Evolutionary conservation across 2,797 vertebrate genomes (phyloP), one percentile per base, ranked within the genome.

Genomic region (Perodicticus potto): DNA sequence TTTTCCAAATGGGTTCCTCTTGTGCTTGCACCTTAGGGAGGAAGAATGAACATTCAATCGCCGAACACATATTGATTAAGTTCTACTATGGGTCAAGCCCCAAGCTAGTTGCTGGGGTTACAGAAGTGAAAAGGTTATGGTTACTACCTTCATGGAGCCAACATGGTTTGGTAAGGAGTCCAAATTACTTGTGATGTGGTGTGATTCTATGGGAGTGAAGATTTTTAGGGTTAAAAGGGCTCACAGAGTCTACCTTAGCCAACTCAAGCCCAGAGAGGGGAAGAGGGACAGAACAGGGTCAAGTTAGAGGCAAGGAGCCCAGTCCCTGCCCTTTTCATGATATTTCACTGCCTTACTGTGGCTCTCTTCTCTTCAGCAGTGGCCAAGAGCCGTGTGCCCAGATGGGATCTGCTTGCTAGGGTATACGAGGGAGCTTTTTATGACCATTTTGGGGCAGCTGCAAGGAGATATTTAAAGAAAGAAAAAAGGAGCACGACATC

Each of bases 1-100:
- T 96, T 95, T 95, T 78, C 84, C 37, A 3, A 92, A 93, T 72
- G 73, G 67, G 84, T 3, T 53, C 17, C 34, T 91, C 80, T 69
- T 89, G 14, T 93, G 43, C 65, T 90, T 87, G 23, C 32, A 87
- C 17, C 20, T 34, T 37, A 80, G 77, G 22, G 72, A 65, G 81
- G 69, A 80, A 89, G 76, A 34, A 82, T 55, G 69, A 93, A 61
- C 49, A 87, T 57, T 84, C 32, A 86, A 40, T 53, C 77, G 77
- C 0, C 59, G 55, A 72, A 91, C 34, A 89, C 19, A 19, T 27
- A 40, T 84, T 86, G 84, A 86, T 74, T 65, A 92, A 92, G 13
- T 63, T 43, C 78, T 49, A 65, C 40, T 59, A 29, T 27, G n/a
- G 87, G 17, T 45, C 40, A 57, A 43, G 23, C 16, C 59, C 29